Evolutionary conservation across 2,888 invertebrate species (phyloP).

Genomic region (Pachydiplax longipennis): DNA sequence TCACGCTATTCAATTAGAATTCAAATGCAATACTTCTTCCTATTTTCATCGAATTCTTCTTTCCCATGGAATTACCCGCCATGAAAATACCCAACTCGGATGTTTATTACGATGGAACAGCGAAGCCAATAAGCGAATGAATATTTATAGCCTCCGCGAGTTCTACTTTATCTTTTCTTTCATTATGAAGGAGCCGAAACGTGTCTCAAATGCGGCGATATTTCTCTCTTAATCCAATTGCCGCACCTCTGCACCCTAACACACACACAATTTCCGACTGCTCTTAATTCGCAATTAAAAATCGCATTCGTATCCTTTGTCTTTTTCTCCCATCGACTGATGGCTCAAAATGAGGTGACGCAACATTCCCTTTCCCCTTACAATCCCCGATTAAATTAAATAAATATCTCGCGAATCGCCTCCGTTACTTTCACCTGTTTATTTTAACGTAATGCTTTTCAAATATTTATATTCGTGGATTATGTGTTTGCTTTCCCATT

Average conservation of each 20-base stretch:
- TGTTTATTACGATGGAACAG: too few species aligned
- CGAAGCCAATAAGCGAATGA: too few species aligned
- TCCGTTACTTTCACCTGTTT: background rate
- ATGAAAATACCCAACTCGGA: too few species aligned
- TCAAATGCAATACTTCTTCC: too few species aligned
- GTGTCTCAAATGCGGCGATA: background rate
- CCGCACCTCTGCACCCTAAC: background rate
- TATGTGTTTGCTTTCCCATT: too few species aligned
- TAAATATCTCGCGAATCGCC: background rate
- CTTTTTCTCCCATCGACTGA: background rate
- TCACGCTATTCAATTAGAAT: background rate
- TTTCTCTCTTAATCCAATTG: background rate
- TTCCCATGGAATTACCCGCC: too few species aligned
- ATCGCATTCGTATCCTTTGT: background rate
- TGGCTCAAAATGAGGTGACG: slow-evolving; percentile 16
- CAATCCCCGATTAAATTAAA: background rate
- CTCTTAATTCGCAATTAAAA: slow-evolving; percentile 27
- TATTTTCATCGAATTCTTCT: too few species aligned
- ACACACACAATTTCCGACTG: background rate
- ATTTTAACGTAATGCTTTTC: too few species aligned
- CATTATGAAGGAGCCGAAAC: background rate
- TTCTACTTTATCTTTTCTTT: too few species aligned
- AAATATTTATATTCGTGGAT: too few species aligned
- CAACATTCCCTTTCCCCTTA: too few species aligned
- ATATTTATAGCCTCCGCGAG: too few species aligned